Percentiles rank a stretch among this genome's conserved stretches.
Conservation (phyloP, 2,888 invertebrate genomes). For the Cosmopolites sordidus region DNA sequence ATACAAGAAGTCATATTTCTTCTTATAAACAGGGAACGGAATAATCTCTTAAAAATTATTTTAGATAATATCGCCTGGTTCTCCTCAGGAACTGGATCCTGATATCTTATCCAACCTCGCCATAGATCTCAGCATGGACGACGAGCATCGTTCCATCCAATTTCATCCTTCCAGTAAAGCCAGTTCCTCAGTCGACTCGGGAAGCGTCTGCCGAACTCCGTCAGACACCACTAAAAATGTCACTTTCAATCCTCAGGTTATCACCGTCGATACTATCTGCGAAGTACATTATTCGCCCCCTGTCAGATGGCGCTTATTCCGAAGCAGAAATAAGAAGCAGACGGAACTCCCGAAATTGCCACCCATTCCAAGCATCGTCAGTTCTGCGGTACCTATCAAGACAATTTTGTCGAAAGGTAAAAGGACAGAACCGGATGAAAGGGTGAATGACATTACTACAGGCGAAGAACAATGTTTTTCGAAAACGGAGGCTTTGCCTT, state of each 20-base stretch:
- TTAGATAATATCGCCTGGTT: constrained; percentile 31
- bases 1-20: too few species aligned
- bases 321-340: constrained; percentile 29
- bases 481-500: constrained; percentile 55
- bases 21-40: too few species aligned
- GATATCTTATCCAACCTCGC: constrained; percentile 48
- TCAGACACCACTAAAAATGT: constrained; percentile 45
- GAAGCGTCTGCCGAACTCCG: constrained; percentile 43
- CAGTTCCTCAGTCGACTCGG: constrained; percentile 40
- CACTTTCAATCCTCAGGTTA: constrained; percentile 47
- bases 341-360: constrained; percentile 23
- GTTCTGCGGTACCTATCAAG: constrained; percentile 30
- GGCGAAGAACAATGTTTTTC: constrained; percentile 31
- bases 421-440: constrained; percentile 16
- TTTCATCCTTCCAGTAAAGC: constrained; percentile 29
- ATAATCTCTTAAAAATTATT: too few species aligned
- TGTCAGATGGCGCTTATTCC: constrained; percentile 35
- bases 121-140: constrained; percentile 46
- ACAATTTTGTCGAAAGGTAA: constrained; percentile 34
- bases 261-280: constrained; percentile 30
- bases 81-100: constrained; percentile 43
- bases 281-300: constrained; percentile 30
- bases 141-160: constrained; percentile 44
- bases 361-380: constrained; percentile 17
- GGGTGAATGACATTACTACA: neutral